These are phyloP conservation scores for Dryas iulia DNA, from an alignment of 1,140 invertebrate species.

Conservation along the genomic window DNA sequence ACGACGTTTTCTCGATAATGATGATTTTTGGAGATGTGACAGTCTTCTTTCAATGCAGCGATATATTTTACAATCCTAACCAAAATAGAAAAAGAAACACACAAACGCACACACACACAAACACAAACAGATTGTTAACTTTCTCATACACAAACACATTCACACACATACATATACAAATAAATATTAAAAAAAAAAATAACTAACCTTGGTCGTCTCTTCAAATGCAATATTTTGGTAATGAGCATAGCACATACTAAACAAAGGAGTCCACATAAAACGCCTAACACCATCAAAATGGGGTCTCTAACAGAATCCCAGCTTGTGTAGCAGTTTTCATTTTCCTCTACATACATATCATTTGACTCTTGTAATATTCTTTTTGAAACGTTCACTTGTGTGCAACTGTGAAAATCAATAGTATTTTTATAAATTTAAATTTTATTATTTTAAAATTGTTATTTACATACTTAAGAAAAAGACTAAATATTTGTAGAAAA, in stretches of 20 bases:
- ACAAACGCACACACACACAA: neutral
- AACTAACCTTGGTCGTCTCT: conserved; percentile 75
- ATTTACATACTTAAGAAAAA: too few species aligned
- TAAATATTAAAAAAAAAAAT: neutral
- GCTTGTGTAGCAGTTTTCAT: conserved; percentile 20
- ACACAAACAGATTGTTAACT: neutral
- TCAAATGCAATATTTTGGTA: conserved; percentile 59
- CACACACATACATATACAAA: conserved; percentile 5
- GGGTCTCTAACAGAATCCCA: conserved; percentile 65
- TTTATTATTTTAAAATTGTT: too few species aligned
- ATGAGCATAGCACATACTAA: conserved; percentile 51
- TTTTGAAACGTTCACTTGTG: conserved; percentile 28
- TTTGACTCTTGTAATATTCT: neutral
- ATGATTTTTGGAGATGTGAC: too few species aligned
- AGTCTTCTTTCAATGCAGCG: too few species aligned
- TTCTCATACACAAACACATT: conserved; percentile 7
- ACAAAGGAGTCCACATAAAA: conserved; percentile 47
- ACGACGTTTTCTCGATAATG: too few species aligned
- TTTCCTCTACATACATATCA: conserved; percentile 38
- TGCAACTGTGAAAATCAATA: conserved; percentile 45
- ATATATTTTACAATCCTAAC: too few species aligned
- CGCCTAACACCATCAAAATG: conserved; percentile 55
- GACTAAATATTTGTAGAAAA: too few species aligned
- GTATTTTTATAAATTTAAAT: neutral
- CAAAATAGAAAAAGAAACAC: too few species aligned